These are phyloP conservation scores for Fragum whitleyi DNA, from an alignment of 2,888 invertebrate species.

Conservation along the genomic window DNA sequence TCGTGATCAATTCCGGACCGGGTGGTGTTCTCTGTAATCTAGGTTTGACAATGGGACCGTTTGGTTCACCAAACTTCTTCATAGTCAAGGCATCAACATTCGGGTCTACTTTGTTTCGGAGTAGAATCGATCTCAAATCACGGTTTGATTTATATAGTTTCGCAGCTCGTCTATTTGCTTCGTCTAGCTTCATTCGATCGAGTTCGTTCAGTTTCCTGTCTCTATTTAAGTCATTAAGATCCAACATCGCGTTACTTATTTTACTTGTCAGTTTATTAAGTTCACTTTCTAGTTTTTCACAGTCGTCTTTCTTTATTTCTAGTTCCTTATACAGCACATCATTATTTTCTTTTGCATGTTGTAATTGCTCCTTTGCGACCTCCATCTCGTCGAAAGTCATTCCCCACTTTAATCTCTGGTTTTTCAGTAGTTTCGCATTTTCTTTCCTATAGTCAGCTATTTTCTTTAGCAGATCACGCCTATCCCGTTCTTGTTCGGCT, in stretches of 20 bases:
- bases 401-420: constrained; percentile 57
- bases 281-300: constrained; percentile 50
- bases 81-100: constrained; percentile 44
- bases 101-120: constrained; percentile 53
- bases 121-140: constrained; percentile 42
- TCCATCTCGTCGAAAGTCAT: constrained; percentile 51
- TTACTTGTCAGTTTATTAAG: constrained; percentile 34
- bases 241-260: constrained; percentile 46
- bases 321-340: constrained; percentile 51
- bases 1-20: constrained; percentile 36
- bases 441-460: constrained; percentile 47
- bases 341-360: constrained; percentile 41
- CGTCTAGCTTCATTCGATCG: constrained; percentile 33
- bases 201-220: constrained; percentile 36
- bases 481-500: constrained; percentile 42
- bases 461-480: constrained; percentile 40
- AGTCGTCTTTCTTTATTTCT: constrained; percentile 51
- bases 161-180: constrained; percentile 28
- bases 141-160: constrained; percentile 41
- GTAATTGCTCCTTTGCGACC: constrained; percentile 40
- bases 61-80: neutral
- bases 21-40: neutral
- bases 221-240: constrained; percentile 42
- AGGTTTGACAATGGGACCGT: neutral
- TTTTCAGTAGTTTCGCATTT: constrained; percentile 51